Evolutionary conservation across 2,113 vertebrate genomes (phyloP), one percentile per base, ranked within the genome.

Genomic region (Marmota monax): DNA sequence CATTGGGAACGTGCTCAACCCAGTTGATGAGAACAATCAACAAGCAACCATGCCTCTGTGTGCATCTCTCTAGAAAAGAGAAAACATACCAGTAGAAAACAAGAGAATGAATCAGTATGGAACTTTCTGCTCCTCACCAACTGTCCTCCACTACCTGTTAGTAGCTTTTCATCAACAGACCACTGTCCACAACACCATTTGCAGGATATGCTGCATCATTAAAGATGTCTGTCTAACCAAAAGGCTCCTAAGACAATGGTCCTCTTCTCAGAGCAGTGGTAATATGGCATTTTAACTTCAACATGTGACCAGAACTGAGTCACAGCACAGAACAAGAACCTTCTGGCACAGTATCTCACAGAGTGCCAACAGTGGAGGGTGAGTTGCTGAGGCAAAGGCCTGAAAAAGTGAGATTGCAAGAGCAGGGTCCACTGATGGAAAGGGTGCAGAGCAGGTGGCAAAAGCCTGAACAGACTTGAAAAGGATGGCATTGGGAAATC

Each of bases 371-470:
- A 74, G 2, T 4, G 7, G 39, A 53, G 5, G 16, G 23, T 4
- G 10, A 20, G 58, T 29, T 0, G 0, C 32, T 29, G 37, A 77
- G 70, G 48, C 12, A 51, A 6, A 32, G 37, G 1, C 12, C 23
- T 2, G 2, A 12, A 9, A 34, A 72, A 18, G 10, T 0, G 0
- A 39, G 29, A 39, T n/a, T 25, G 16, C 4, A 77, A 27, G 5
- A 39, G 8, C 27, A 51, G 13, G 4, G 27, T 7, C 5, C 3
- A 2, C 20, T 1, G 4, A 72, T 29, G 56, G 17, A 4, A 34
- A 45, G 51, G 0, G 0, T 0, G 56, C 3, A 18, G 69, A 23
- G 4, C 20, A 18, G 0, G 8, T 11, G 4, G 0, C 4, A 25
- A n/a, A 78, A 56, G 13, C 17, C 3, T 42, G 37, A 73, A 12